Base-by-base conservation (phyloP, 2,113 vertebrate genomes). In the Salvelinus alpinus region DNA sequence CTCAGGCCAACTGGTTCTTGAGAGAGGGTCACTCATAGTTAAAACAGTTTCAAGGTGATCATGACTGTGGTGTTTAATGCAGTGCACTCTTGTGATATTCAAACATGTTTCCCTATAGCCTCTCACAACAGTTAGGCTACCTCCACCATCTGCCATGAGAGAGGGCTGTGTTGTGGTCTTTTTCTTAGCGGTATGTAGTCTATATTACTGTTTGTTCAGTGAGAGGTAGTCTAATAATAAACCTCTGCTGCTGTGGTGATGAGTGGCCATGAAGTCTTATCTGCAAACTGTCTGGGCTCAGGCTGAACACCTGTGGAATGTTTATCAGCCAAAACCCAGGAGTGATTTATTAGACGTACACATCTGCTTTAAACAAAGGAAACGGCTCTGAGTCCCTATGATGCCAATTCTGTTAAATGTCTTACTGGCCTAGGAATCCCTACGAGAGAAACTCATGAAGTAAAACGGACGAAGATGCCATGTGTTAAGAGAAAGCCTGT, bases 401-500 rank as follows among this genome's bases (percentile, higher is more conserved):
- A 70, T 64, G 8, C 9, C 38, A 44, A 44, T 44, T 44, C 0
- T 9, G 2, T 44, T 44, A 44, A 44, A 44, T 34, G 69, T 74
- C 71, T 59, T 29, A 64, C 69, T 83, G 68, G 82, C 77, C 25
- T 8, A 80, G 69, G 74, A 69, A 68, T 72, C 47, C 38, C 20
- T 34, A 38, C 51, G 54, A 65, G 31, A 47, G 74, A 64, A 76
- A 59, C 51, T 27, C 73, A 72, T 76, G 22, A 64, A 71, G 27
- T 87, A 8, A 8, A 34, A 18, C 7, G 29, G 18, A 68, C 38
- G 16, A 20, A 20, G 65, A 34, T 68, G 62, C 76, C 60, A n/a
- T 67, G 51, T 72, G 51, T 77, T 66, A 76, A 82, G 68, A 34
- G 74, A 82, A 77, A 70, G 67, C 82, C 81, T 80, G 81, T 86